Evolutionary conservation across 2,888 invertebrate genomes (phyloP).

Genomic region (Mellilla xanthometata): DNA sequence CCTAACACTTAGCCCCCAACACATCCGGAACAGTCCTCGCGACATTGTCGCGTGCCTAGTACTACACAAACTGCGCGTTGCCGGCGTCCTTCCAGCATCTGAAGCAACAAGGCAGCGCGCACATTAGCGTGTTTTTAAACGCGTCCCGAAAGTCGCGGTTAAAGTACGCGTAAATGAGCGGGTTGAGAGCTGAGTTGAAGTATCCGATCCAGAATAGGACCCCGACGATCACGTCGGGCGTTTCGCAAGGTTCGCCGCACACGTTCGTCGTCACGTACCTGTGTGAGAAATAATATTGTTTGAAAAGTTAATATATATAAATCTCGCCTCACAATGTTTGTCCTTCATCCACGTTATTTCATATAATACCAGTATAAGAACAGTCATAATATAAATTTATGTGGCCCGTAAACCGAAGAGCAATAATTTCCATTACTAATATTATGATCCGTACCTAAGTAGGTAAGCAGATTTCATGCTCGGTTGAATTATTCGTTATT

Average conservation of each 20-base stretch:
- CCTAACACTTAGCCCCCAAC: constrained; percentile 8
- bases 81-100: constrained; percentile 87
- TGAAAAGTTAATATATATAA: too few relatives aligned
- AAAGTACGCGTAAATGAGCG: constrained; percentile 98
- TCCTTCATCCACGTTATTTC: too few relatives aligned
- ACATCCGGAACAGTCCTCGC: background rate
- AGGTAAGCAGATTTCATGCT: too few relatives aligned
- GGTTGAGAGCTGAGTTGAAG: constrained; percentile 88
- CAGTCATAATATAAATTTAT: too few relatives aligned
- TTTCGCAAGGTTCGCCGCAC: constrained; percentile 91
- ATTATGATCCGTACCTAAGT: too few relatives aligned
- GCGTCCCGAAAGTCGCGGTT: constrained; percentile 98
- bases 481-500: too few relatives aligned
- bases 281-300: constrained; percentile 23
- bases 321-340: too few relatives aligned
- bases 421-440: too few relatives aligned
- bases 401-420: too few relatives aligned
- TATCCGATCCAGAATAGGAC: constrained; percentile 99
- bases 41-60: constrained; percentile 13
- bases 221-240: constrained; percentile 93
- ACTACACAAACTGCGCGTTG: constrained; percentile 81
- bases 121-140: constrained; percentile 94
- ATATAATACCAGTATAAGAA: too few relatives aligned
- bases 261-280: constrained; percentile 94
- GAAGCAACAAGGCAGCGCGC: constrained; percentile 92